Conservation (phyloP, 2,888 invertebrate species). For the Limnephilus marmoratus region DNA sequence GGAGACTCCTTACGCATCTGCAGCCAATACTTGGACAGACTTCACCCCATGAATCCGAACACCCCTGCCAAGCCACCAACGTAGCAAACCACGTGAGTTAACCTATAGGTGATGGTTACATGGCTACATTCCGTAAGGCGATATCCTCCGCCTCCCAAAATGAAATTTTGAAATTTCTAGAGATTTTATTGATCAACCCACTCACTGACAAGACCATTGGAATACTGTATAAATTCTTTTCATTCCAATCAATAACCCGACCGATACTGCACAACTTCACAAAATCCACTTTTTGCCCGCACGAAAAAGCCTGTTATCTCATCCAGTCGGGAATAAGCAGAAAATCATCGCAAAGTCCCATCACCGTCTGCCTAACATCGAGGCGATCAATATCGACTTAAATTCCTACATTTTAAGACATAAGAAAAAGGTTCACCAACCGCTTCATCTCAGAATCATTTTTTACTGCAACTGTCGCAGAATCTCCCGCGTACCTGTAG, state of each 20-base stretch:
- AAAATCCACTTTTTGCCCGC: background rate
- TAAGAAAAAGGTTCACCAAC: background rate
- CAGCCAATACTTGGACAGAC: no score
- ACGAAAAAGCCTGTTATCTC: background rate
- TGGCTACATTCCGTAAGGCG: no score
- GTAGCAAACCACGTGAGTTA: no score
- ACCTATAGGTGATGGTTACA: no score
- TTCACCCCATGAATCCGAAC: no score
- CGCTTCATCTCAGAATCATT: background rate
- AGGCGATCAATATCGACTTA: background rate
- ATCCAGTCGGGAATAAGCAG: background rate
- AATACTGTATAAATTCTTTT: background rate
- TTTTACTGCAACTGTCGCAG: conserved; percentile 14
- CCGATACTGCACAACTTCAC: background rate
- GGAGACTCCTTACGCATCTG: no score
- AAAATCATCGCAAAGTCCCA: background rate
- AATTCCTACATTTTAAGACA: background rate
- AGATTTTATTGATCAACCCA: background rate
- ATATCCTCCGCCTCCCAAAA: no score
- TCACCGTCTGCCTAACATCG: background rate
- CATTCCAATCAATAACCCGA: background rate
- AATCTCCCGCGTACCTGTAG: conserved; percentile 3
- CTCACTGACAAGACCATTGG: background rate
- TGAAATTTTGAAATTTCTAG: no score
- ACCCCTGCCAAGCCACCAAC: no score